These are phyloP conservation scores for Galbula dea DNA, from an alignment of 2,113 vertebrate species.

Conservation along the genomic window DNA sequence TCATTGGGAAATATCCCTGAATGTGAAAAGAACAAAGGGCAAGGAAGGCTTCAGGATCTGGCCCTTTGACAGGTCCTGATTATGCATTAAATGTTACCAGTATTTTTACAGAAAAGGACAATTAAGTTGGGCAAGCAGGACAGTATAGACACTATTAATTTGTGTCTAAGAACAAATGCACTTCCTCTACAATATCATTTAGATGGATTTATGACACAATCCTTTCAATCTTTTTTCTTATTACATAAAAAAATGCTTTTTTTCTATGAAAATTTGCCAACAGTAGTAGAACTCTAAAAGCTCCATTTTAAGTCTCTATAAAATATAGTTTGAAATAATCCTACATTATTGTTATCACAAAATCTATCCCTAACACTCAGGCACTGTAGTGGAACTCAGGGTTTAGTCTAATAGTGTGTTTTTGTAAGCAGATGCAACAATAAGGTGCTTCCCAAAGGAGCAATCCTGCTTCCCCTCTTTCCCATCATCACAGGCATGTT, in stretches of 20 bases:
- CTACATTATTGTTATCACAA: background rate
- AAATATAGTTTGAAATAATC: background rate
- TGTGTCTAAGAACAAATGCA: background rate
- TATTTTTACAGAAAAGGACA: background rate
- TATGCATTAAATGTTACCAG: background rate
- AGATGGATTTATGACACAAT: background rate
- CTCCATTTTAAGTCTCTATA: background rate
- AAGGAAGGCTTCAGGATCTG: background rate
- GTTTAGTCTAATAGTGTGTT: background rate
- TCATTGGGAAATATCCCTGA: background rate
- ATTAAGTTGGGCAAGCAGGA: background rate
- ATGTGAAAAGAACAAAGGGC: background rate
- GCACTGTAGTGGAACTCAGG: background rate
- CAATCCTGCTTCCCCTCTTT: background rate
- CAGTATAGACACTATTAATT: background rate
- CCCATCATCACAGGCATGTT: background rate
- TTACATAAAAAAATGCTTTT: background rate
- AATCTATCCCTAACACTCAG: background rate
- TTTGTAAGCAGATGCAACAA: background rate
- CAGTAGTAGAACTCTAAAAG: background rate
- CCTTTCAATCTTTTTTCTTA: background rate
- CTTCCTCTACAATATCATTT: background rate
- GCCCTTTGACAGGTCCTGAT: background rate
- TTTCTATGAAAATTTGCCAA: background rate
- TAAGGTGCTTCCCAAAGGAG: background rate